phyloP scores from a whole-genome alignment of 2,888 invertebrate species.

The Lottia gigantea region DNA sequence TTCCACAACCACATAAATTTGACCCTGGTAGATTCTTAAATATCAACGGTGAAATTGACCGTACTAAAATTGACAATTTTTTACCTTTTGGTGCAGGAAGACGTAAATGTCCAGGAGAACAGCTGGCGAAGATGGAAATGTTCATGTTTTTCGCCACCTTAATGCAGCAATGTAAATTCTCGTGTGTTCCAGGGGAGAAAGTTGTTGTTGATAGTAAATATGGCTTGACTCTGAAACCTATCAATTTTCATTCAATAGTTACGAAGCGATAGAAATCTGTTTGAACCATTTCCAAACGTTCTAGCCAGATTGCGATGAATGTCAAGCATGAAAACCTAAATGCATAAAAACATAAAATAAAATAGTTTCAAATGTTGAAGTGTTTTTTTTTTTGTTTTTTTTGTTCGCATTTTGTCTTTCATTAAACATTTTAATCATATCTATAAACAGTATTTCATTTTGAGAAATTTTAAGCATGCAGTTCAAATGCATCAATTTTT shows the following conservation, averaged over 20 bases:
- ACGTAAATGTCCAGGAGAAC: conserved; percentile 59
- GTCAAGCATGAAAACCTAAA: too few species aligned
- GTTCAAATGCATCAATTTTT: too few species aligned
- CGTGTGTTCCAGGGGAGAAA: conserved; percentile 31
- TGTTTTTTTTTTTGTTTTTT: too few species aligned
- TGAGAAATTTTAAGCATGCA: too few species aligned
- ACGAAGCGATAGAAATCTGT: conserved; percentile 13
- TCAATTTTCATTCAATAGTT: conserved; percentile 43
- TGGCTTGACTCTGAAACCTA: conserved; percentile 51
- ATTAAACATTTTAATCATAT: too few species aligned
- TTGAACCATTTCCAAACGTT: too few species aligned
- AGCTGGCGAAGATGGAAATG: conserved; percentile 54
- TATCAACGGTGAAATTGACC: conserved; percentile 34
- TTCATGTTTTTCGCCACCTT: conserved; percentile 55
- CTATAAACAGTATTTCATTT: too few species aligned
- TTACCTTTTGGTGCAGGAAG: conserved; percentile 55
- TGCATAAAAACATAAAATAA: too few species aligned
- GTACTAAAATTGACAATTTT: conserved; percentile 41
- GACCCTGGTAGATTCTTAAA: conserved; percentile 51
- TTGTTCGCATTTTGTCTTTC: too few species aligned
- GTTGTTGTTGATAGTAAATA: conserved; percentile 50
- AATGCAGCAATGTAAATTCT: conserved; percentile 50
- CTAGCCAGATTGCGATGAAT: too few species aligned
- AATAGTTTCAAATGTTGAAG: too few species aligned
- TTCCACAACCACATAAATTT: conserved; percentile 54